Evolutionary conservation across 2,888 invertebrate species (phyloP).

Genomic region (Lasioglossum vierecki): DNA sequence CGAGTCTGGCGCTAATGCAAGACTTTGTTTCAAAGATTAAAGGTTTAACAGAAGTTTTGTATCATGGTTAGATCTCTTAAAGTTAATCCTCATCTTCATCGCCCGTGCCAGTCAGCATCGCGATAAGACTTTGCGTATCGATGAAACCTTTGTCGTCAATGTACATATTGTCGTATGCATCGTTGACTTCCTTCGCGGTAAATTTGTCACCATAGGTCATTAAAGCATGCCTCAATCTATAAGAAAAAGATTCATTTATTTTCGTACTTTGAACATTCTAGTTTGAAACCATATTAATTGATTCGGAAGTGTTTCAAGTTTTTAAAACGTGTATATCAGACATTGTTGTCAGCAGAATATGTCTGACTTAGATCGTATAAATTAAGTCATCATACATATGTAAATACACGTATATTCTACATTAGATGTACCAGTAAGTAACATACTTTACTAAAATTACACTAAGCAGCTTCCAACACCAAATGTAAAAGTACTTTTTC

Average conservation of each 20-base stretch:
- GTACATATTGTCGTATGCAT: conserved; percentile 96
- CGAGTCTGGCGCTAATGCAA: conserved; percentile 72
- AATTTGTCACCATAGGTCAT: conserved; percentile 98
- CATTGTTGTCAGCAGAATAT: conserved; percentile 55
- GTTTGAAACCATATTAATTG: not conserved
- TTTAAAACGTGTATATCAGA: conserved; percentile 62
- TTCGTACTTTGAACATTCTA: not conserved
- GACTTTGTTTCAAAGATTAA: conserved; percentile 72
- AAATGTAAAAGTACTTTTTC: too few species aligned
- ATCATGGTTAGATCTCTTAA: conserved; percentile 60
- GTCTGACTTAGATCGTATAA: conserved; percentile 72
- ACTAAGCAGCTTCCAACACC: too few species aligned
- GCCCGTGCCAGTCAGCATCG: conserved; percentile 94
- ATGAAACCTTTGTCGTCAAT: conserved; percentile 96
- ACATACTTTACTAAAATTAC: not conserved
- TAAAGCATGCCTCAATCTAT: conserved; percentile 93
- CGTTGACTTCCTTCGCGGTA: conserved; percentile 94
- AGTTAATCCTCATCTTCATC: conserved; percentile 91
- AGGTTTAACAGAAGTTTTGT: conserved; percentile 58
- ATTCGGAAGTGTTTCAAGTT: not conserved
- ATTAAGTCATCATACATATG: conserved; percentile 59
- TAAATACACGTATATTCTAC: not conserved
- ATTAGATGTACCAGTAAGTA: not conserved
- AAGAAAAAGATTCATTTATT: conserved; percentile 65
- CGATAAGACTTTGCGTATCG: conserved; percentile 94